Percentiles rank a stretch among this genome's conserved stretches.
Conservation (phyloP, 2,113 vertebrate genomes). For the Nipponia nippon region DNA sequence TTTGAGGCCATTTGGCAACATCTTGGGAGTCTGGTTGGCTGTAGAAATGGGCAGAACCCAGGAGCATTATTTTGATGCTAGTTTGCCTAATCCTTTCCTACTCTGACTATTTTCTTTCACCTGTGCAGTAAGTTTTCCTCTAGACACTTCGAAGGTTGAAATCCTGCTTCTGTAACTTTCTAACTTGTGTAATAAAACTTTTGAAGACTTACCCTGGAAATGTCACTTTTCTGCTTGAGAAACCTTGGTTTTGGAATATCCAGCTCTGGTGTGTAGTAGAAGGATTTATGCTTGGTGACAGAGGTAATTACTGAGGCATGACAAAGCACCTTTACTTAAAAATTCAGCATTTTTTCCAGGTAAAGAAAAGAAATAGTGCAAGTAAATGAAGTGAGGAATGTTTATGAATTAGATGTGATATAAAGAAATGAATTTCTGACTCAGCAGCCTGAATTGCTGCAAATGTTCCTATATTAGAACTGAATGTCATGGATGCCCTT, state of each 20-base stretch:
- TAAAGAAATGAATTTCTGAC: slow-evolving; percentile 30
- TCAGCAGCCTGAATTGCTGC: slow-evolving; percentile 3
- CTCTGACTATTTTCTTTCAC: neutral
- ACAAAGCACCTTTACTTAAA: slow-evolving; percentile 10
- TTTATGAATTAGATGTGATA: slow-evolving; percentile 27
- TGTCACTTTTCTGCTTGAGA: slow-evolving; percentile 54
- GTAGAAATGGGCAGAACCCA: neutral
- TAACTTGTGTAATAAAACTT: neutral
- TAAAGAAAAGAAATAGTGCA: slow-evolving; percentile 32
- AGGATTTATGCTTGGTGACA: slow-evolving; percentile 55
- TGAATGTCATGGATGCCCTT: neutral
- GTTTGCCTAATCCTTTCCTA: neutral
- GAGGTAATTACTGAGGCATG: slow-evolving; percentile 15
- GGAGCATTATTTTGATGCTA: neutral
- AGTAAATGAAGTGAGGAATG: slow-evolving; percentile 37
- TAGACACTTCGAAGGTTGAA: neutral
- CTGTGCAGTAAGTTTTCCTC: neutral
- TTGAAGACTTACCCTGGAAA: slow-evolving; percentile 6
- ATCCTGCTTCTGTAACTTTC: neutral
- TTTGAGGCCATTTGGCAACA: neutral
- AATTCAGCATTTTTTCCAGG: neutral
- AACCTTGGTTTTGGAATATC: slow-evolving; percentile 2
- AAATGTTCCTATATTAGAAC: neutral
- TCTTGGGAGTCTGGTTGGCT: neutral
- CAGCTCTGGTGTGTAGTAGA: neutral